A percentile compares a stretch with the other conserved stretches of the same genome.
phyloP scores from a whole-genome alignment of 2,888 invertebrate genomes.

The Drosophila melanosoma region DNA sequence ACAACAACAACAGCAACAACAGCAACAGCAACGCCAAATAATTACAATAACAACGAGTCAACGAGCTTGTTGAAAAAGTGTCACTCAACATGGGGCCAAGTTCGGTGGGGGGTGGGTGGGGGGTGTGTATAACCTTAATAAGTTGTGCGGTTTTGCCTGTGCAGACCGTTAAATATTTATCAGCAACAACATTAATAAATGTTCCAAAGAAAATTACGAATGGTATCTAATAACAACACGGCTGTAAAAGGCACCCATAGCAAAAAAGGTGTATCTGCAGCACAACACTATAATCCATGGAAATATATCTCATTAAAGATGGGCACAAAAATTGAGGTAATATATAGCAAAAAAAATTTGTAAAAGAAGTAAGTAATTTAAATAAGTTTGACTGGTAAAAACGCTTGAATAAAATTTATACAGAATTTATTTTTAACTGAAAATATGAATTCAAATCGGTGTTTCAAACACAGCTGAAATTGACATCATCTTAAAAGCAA shows the following conservation, averaged over 20 bases:
- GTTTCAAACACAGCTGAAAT: background rate
- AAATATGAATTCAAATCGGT: background rate
- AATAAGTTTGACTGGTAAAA: too few relatives aligned
- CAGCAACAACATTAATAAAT: slow-evolving; percentile 70
- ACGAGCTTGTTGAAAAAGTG: slow-evolving; percentile 63
- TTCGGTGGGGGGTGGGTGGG: slow-evolving; percentile 15
- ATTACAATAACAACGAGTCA: slow-evolving; percentile 53
- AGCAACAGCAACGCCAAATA: slow-evolving; percentile 27
- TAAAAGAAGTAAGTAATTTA: too few relatives aligned
- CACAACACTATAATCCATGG: slow-evolving; percentile 7
- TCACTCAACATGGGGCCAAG: slow-evolving; percentile 53
- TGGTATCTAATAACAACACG: slow-evolving; percentile 43
- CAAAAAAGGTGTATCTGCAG: slow-evolving; percentile 31
- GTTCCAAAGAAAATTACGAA: slow-evolving; percentile 48
- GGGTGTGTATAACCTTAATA: slow-evolving; percentile 56
- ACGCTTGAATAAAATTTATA: background rate
- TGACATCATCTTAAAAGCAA: background rate
- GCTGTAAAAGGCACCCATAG: slow-evolving; percentile 6
- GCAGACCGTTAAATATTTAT: slow-evolving; percentile 68
- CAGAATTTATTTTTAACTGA: background rate
- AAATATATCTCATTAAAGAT: background rate
- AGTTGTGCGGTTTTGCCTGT: slow-evolving; percentile 63
- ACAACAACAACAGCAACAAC: slow-evolving; percentile 42
- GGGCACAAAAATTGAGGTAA: background rate
- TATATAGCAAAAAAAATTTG: background rate